Percentiles rank a stretch among this genome's conserved stretches.
Evolutionary conservation across 2,797 vertebrate species (phyloP).

Genomic region (Basileuterus tristriatus): DNA sequence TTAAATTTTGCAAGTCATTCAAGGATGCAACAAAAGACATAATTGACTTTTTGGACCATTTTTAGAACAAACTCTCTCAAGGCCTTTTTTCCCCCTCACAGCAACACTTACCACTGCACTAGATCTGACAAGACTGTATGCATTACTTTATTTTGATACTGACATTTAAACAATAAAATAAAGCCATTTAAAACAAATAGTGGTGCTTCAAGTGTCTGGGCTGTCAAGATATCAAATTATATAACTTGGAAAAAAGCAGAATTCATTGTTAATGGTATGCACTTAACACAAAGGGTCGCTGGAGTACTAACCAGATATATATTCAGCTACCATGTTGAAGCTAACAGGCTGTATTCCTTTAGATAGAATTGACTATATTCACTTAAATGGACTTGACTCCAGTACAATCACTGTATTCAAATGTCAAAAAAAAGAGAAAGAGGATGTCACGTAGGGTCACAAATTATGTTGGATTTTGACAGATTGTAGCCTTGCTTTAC

Average conservation of each 20-base stretch:
- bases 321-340: slow-evolving; percentile 72
- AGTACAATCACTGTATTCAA: slow-evolving; percentile 84
- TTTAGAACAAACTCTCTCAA: slow-evolving; percentile 76
- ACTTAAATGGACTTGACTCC: slow-evolving; percentile 82
- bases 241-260: slow-evolving; percentile 80
- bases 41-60: slow-evolving; percentile 75
- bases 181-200: slow-evolving; percentile 83
- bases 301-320: slow-evolving; percentile 71
- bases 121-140: slow-evolving; percentile 71
- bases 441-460: slow-evolving; percentile 84
- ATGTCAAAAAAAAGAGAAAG: slow-evolving; percentile 81
- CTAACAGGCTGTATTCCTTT: slow-evolving; percentile 76
- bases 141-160: slow-evolving; percentile 81
- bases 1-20: slow-evolving; percentile 76
- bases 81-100: slow-evolving; percentile 33
- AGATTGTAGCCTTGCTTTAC: slow-evolving; percentile 91
- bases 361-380: slow-evolving; percentile 78
- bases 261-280: slow-evolving; percentile 83
- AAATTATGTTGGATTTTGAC: slow-evolving; percentile 91
- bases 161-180: slow-evolving; percentile 84
- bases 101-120: slow-evolving; percentile 45
- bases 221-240: slow-evolving; percentile 82
- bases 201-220: slow-evolving; percentile 79
- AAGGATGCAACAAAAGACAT: slow-evolving; percentile 66
- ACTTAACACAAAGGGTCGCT: slow-evolving; percentile 80